phyloP scores from a whole-genome alignment of 2,113 vertebrate species.

The Pomatorhinus ruficollis region DNA sequence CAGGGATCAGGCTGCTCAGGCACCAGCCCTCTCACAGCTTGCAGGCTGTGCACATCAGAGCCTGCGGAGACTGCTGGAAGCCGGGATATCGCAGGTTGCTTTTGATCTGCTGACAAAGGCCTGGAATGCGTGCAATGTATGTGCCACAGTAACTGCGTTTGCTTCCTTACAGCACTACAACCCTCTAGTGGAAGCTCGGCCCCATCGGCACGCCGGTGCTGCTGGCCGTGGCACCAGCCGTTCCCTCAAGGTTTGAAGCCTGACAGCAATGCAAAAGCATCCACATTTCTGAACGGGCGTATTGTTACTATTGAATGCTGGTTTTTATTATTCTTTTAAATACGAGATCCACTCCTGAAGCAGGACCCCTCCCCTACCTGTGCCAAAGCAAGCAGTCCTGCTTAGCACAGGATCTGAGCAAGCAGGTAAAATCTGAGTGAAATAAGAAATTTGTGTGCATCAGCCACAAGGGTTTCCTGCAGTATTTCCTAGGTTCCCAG shows the following conservation, averaged over 20 bases:
- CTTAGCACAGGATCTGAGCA: background rate
- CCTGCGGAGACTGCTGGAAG: conserved; percentile 4
- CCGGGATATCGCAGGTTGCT: background rate
- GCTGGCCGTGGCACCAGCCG: rapidly evolving
- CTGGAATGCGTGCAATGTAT: background rate
- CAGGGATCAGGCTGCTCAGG: background rate
- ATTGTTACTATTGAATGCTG: background rate
- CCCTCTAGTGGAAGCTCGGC: conserved; percentile 38
- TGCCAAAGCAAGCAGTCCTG: background rate
- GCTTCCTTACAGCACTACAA: conserved; percentile 44
- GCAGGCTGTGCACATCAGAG: conserved; percentile 16
- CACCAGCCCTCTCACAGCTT: background rate
- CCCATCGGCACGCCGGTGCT: rapidly evolving
- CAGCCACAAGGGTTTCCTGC: background rate
- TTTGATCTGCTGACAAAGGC: conserved; percentile 56
- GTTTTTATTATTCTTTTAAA: background rate
- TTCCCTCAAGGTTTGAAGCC: background rate
- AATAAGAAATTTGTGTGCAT: background rate
- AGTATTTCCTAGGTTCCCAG: background rate
- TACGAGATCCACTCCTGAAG: background rate
- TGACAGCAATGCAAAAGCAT: background rate
- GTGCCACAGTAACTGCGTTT: background rate
- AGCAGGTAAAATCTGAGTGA: background rate
- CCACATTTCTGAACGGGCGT: background rate
- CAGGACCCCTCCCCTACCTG: background rate